These are phyloP conservation scores for Sebastes steindachneri DNA, from an alignment of 2,797 vertebrate species.

Conservation along the genomic window DNA sequence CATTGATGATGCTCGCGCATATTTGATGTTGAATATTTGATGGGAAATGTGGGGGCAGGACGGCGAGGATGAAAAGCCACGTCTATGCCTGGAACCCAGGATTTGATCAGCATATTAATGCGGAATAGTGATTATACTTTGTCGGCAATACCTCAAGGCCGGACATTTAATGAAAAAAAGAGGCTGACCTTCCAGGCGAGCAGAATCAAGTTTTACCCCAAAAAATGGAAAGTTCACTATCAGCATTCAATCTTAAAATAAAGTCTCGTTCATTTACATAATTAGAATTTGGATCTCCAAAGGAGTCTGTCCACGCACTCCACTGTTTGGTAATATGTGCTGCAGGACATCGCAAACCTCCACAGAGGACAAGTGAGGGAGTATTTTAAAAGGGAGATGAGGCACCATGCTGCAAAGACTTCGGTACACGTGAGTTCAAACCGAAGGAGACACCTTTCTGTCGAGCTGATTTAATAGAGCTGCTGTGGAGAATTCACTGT, in stretches of 20 bases:
- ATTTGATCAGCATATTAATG: slow-evolving; percentile 77
- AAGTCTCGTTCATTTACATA: slow-evolving; percentile 71
- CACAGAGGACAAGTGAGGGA: slow-evolving; percentile 58
- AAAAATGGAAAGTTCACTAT: slow-evolving; percentile 65
- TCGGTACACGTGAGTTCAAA: slow-evolving; percentile 50
- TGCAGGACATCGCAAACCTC: slow-evolving; percentile 59
- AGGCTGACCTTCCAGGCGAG: slow-evolving; percentile 66
- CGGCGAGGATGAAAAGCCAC: slow-evolving; percentile 57
- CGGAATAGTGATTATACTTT: slow-evolving; percentile 67
- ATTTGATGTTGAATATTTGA: slow-evolving; percentile 67
- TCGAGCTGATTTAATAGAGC: slow-evolving; percentile 62
- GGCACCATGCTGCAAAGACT: slow-evolving; percentile 44
- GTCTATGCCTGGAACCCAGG: slow-evolving; percentile 52
- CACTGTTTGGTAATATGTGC: slow-evolving; percentile 60
- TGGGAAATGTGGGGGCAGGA: slow-evolving; percentile 44
- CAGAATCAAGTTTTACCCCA: slow-evolving; percentile 46
- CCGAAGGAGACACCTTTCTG: slow-evolving; percentile 55
- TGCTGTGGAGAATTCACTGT: slow-evolving; percentile 57
- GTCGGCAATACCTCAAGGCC: slow-evolving; percentile 66
- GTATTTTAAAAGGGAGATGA: slow-evolving; percentile 72
- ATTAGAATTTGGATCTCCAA: slow-evolving; percentile 68
- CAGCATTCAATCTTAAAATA: slow-evolving; percentile 72
- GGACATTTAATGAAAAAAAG: slow-evolving; percentile 58
- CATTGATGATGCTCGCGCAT: slow-evolving; percentile 54
- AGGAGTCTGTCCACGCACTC: slow-evolving; percentile 29